A percentile compares a stretch with the other conserved stretches of the same genome.
phyloP scores from a whole-genome alignment of 2,113 vertebrate species.

The Rhinopomastus cyanomelas region DNA sequence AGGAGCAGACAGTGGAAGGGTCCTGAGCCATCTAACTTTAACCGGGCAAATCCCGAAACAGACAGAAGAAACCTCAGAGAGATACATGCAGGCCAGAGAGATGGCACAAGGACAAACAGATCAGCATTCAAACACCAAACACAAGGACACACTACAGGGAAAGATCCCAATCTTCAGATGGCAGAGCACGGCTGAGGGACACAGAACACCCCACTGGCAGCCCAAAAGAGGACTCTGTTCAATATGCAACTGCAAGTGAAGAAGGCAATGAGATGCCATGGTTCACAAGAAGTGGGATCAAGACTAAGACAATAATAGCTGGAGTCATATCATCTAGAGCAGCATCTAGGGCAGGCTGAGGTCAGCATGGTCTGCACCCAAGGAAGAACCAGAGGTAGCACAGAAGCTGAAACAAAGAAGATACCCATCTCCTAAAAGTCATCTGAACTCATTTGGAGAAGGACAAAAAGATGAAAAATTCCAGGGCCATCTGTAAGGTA shows the following conservation, averaged over 20 bases:
- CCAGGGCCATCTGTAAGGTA: no score
- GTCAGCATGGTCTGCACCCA: background rate
- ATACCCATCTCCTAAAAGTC: background rate
- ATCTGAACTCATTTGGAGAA: background rate
- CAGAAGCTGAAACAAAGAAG: background rate
- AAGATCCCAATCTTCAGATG: background rate
- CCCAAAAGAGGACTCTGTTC: background rate
- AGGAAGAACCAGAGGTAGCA: background rate
- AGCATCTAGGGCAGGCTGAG: background rate
- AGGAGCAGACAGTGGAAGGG: background rate
- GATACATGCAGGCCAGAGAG: background rate
- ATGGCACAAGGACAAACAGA: constrained; percentile 2
- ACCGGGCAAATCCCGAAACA: background rate
- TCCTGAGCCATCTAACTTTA: background rate
- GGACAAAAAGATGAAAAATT: background rate
- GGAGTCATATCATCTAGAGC: background rate
- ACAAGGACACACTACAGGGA: background rate
- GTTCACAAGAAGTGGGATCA: background rate
- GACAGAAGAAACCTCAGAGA: background rate
- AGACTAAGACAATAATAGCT: background rate
- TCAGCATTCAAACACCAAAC: background rate
- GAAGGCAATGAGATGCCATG: background rate
- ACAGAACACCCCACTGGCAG: background rate
- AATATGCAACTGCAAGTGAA: background rate
- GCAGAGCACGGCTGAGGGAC: background rate